phyloP scores from a whole-genome alignment of 2,797 vertebrate species.

The Acrossocheilus wenchowensis region DNA sequence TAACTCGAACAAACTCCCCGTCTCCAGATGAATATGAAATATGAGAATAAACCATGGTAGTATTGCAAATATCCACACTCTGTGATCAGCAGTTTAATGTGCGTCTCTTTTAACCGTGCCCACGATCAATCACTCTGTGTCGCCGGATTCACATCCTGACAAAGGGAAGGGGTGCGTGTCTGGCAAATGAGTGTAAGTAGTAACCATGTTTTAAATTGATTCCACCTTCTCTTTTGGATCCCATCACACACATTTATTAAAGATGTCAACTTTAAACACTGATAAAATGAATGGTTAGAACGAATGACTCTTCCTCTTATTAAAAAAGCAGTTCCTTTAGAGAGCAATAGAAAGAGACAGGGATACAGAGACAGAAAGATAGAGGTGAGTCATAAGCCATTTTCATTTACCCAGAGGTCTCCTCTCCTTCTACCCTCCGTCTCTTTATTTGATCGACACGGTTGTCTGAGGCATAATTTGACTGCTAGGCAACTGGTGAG shows the following conservation, averaged over 20 bases:
- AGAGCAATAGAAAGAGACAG: slow-evolving; percentile 36
- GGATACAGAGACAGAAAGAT: slow-evolving; percentile 38
- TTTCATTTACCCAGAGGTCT: slow-evolving; percentile 51
- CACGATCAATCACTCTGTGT: slow-evolving; percentile 29
- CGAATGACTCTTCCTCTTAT: slow-evolving; percentile 36
- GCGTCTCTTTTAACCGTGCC: not conserved
- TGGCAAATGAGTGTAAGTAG: slow-evolving; percentile 39
- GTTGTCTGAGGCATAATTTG: slow-evolving; percentile 46
- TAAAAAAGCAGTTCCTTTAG: slow-evolving; percentile 16
- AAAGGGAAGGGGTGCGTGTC: slow-evolving; percentile 11
- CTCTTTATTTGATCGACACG: slow-evolving; percentile 46
- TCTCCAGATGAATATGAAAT: slow-evolving; percentile 52
- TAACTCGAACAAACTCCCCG: slow-evolving; percentile 48
- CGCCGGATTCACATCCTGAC: not conserved
- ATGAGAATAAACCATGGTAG: slow-evolving; percentile 39
- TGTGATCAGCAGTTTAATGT: slow-evolving; percentile 25
- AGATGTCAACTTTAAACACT: slow-evolving; percentile 42
- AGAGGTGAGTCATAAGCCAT: slow-evolving; percentile 45
- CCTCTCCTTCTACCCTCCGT: slow-evolving; percentile 25
- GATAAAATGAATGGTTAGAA: slow-evolving; percentile 40
- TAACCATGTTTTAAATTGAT: slow-evolving; percentile 38
- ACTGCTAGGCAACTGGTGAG: slow-evolving; percentile 50
- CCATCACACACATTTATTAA: slow-evolving; percentile 37
- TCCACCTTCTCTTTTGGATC: slow-evolving; percentile 38
- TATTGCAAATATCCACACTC: slow-evolving; percentile 28